phyloP scores from a whole-genome alignment of 2,113 vertebrate species.

The Pelusios castaneus region DNA sequence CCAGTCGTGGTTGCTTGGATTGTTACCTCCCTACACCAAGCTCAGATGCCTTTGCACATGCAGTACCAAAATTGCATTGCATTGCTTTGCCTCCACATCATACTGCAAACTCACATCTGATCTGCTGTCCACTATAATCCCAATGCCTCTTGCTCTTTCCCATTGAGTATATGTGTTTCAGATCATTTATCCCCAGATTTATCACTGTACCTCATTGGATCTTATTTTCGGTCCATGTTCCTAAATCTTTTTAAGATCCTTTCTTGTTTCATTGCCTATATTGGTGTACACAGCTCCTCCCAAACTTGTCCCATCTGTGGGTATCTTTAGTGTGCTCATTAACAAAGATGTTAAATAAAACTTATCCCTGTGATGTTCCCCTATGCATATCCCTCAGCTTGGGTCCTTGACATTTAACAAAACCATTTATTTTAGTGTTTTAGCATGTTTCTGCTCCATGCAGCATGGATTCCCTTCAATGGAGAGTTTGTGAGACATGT shows the following conservation, averaged over 20 bases:
- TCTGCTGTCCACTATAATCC: neutral
- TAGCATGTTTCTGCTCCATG: neutral
- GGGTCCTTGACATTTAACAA: neutral
- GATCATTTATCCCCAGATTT: no score
- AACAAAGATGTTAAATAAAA: neutral
- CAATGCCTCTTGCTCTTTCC: neutral
- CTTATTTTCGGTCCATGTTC: rapidly evolving
- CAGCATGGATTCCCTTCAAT: neutral
- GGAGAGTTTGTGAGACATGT: neutral
- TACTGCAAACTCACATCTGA: rapidly evolving
- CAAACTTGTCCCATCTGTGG: neutral
- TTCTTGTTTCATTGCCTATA: neutral
- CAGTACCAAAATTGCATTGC: rapidly evolving
- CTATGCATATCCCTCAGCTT: rapidly evolving
- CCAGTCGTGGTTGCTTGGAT: neutral
- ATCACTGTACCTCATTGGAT: neutral
- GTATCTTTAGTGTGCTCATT: neutral
- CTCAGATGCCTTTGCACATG: neutral
- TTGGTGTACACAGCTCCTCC: neutral
- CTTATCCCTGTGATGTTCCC: neutral
- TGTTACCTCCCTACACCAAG: neutral
- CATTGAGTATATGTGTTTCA: neutral
- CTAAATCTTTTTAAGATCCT: neutral
- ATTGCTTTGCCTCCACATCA: neutral
- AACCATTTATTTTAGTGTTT: neutral